Evolutionary conservation across 2,797 vertebrate species (phyloP).

Genomic region (Tadarida brasiliensis): DNA sequence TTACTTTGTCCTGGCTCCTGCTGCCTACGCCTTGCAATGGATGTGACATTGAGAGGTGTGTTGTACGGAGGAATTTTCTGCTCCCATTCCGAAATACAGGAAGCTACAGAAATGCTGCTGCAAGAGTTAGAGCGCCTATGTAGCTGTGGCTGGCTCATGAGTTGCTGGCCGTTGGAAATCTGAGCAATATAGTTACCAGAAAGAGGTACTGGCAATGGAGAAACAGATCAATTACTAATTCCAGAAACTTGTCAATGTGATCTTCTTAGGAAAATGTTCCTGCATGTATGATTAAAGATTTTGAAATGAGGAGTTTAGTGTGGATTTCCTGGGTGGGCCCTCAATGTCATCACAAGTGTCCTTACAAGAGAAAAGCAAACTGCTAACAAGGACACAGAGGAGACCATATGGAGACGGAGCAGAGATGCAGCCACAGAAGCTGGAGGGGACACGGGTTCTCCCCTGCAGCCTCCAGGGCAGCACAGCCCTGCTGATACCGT

Average conservation of each 20-base stretch:
- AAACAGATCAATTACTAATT: too few relatives aligned
- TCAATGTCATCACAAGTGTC: background rate
- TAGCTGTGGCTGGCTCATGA: constrained; percentile 84
- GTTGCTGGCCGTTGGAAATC: constrained; percentile 83
- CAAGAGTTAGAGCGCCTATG: constrained; percentile 91
- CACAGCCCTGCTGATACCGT: background rate
- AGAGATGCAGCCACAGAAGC: background rate
- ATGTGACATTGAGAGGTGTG: constrained; percentile 82
- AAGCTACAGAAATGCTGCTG: constrained; percentile 95
- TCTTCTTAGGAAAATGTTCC: too few relatives aligned
- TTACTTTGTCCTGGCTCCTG: constrained; percentile 87
- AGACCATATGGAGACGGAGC: background rate
- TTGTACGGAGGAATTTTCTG: constrained; percentile 91
- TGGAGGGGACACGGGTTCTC: background rate
- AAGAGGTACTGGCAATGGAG: too few relatives aligned
- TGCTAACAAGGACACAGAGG: background rate
- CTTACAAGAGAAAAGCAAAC: background rate
- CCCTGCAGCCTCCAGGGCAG: background rate
- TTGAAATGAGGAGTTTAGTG: too few relatives aligned
- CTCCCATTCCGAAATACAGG: constrained; percentile 96
- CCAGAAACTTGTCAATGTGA: too few relatives aligned
- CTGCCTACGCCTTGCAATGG: constrained; percentile 86
- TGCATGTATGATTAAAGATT: too few relatives aligned
- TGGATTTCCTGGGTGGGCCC: background rate
- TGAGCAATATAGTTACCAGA: constrained; percentile 86